These are phyloP conservation scores for Ginglymostoma cirratum DNA, from an alignment of 2,113 vertebrate genomes.

Conservation along the genomic window DNA sequence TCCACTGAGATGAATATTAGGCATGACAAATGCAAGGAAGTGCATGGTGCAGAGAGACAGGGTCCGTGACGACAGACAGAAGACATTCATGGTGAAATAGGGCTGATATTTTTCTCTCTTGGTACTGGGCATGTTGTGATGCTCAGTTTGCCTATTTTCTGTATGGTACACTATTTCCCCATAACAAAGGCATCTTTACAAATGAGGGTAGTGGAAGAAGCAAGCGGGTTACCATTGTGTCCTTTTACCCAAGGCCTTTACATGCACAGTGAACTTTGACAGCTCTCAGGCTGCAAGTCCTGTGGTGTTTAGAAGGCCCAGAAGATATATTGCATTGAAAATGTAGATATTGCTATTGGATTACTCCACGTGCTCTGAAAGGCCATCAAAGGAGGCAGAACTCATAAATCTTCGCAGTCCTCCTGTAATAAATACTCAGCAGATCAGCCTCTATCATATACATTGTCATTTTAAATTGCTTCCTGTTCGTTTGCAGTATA, in stretches of 20 bases:
- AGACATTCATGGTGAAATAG: background rate
- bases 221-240: background rate
- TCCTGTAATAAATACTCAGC: constrained; percentile 6
- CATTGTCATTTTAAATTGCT: constrained; percentile 21
- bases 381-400: background rate
- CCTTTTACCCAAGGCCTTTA: background rate
- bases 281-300: background rate
- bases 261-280: background rate
- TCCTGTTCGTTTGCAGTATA: background rate
- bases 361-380: background rate
- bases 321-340: background rate
- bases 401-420: background rate
- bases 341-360: constrained; percentile 21
- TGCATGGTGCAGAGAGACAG: background rate
- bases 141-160: background rate
- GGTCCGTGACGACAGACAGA: background rate
- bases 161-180: background rate
- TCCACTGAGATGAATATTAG: background rate
- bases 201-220: background rate
- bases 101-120: background rate
- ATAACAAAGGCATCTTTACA: background rate
- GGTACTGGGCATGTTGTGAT: background rate
- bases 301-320: background rate
- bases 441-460: background rate
- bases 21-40: background rate